Conservation (phyloP, 2,797 vertebrate species). For the Mormyrus proboscirostris region DNA sequence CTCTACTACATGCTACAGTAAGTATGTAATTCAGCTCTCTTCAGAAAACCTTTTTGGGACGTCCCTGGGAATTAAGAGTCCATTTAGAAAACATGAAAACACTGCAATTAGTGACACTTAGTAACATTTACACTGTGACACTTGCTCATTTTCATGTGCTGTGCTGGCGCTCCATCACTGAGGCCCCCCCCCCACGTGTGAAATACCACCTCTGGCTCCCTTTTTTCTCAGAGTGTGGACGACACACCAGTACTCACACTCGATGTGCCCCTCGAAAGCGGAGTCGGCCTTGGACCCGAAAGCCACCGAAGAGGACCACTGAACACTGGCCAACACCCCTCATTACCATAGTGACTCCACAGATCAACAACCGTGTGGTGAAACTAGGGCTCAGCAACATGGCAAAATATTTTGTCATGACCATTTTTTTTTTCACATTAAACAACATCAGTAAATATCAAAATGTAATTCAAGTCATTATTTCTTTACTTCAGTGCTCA, state of each 20-base stretch:
- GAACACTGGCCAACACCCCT: constrained; percentile 27
- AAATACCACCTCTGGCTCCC: not conserved
- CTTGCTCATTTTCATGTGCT: not conserved
- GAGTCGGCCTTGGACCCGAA: not conserved
- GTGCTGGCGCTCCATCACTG: not conserved
- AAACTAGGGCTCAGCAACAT: not conserved
- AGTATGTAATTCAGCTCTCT: not conserved
- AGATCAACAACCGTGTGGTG: constrained; percentile 59
- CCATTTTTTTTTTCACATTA: not conserved
- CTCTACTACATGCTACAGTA: not conserved
- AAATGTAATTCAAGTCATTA: not conserved
- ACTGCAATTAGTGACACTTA: not conserved
- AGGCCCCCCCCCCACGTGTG: not conserved
- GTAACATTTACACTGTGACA: not conserved
- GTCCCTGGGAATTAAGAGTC: not conserved
- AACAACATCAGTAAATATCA: not conserved
- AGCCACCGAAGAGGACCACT: not conserved
- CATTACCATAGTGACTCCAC: constrained; percentile 39
- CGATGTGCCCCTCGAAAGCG: not conserved
- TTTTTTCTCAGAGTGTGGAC: not conserved
- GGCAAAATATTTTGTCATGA: not conserved
- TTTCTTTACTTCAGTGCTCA: too few relatives aligned
- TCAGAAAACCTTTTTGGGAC: not conserved
- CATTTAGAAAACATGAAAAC: not conserved
- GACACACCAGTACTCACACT: not conserved